Evolutionary conservation across 2,113 vertebrate genomes (phyloP).

Genomic region (Bucco capensis): DNA sequence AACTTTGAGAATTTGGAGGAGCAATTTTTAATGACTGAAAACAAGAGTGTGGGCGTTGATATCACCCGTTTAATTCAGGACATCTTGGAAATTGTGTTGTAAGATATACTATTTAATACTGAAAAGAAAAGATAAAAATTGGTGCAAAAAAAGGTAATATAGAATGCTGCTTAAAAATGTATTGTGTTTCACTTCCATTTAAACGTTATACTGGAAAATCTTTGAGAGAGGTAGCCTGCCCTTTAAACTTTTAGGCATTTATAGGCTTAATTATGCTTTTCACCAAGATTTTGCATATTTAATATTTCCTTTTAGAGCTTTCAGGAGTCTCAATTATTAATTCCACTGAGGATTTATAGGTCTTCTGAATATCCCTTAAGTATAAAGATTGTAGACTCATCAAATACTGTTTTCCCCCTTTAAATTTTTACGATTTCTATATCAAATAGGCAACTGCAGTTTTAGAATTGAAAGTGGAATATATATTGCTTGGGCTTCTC

Average conservation of each 20-base stretch:
- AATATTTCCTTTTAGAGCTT: constrained; percentile 75
- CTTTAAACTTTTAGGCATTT: constrained; percentile 69
- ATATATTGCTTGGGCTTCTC: background rate
- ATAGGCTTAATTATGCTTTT: constrained; percentile 74
- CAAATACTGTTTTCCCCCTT: constrained; percentile 68
- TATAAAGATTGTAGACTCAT: constrained; percentile 72
- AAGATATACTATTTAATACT: background rate
- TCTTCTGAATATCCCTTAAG: constrained; percentile 66
- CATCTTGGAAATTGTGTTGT: background rate
- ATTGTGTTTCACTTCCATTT: constrained; percentile 14
- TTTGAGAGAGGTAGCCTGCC: constrained; percentile 43
- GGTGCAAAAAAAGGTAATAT: background rate
- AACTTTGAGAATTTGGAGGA: background rate
- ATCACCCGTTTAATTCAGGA: background rate
- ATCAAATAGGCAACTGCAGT: constrained; percentile 22
- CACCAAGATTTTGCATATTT: constrained; percentile 77
- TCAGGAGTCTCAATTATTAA: constrained; percentile 76
- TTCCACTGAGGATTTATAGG: constrained; percentile 67
- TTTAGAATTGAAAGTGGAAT: constrained; percentile 30
- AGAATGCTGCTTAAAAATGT: constrained; percentile 15
- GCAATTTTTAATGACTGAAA: background rate
- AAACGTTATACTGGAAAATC: constrained; percentile 37
- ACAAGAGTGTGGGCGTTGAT: background rate
- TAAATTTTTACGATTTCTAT: constrained; percentile 53
- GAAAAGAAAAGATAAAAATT: background rate